Evolutionary conservation across 2,113 vertebrate genomes (phyloP).

Genomic region (Anthoscopus minutus): DNA sequence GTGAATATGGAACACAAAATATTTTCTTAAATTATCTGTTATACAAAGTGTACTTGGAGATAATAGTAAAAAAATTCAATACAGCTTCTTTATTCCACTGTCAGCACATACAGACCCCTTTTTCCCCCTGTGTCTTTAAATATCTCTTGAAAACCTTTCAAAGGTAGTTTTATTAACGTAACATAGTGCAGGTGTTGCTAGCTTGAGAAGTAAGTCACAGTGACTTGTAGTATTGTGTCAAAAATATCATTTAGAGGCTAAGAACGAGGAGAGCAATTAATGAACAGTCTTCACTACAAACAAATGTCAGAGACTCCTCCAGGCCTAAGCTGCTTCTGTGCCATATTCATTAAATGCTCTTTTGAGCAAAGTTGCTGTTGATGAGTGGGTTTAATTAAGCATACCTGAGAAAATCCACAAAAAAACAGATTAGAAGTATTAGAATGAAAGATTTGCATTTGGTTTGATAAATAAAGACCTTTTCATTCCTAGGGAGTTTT

Average conservation of each 20-base stretch:
- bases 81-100: neutral
- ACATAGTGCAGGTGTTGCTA: neutral
- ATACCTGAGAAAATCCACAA: slow-evolving; percentile 15
- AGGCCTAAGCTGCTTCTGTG: slow-evolving; percentile 26
- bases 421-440: neutral
- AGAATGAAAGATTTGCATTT: neutral
- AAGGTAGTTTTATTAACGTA: slow-evolving; percentile 21
- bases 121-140: neutral
- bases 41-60: neutral
- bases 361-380: slow-evolving; percentile 20
- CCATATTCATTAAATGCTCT: slow-evolving; percentile 42
- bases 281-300: neutral
- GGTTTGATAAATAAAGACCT: neutral
- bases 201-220: neutral
- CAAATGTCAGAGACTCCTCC: slow-evolving; percentile 7
- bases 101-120: neutral
- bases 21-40: neutral
- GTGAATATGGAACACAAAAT: neutral
- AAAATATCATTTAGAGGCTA: neutral
- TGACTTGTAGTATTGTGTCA: slow-evolving; percentile 13
- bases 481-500: neutral
- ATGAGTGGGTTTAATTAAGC: slow-evolving; percentile 46
- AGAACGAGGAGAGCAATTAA: slow-evolving; percentile 47
- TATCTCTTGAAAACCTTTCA: slow-evolving; percentile 4
- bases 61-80: neutral